Conservation (phyloP, 2,888 invertebrate species). For the Polyploca ridens region DNA sequence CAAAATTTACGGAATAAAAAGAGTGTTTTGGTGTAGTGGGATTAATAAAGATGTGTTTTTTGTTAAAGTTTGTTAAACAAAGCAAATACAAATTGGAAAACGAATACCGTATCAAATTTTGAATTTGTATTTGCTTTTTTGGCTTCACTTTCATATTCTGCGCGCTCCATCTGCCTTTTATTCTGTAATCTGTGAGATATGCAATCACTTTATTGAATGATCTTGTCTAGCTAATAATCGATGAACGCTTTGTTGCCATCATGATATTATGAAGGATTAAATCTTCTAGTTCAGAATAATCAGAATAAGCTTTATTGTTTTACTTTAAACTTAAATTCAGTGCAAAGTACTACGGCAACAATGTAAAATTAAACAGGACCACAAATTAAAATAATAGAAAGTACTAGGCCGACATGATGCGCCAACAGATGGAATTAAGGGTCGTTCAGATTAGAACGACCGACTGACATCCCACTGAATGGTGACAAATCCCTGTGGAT, state of each 20-base stretch:
- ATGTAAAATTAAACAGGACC: not conserved
- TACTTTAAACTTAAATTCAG: too few relatives aligned
- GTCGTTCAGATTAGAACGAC: constrained; percentile 30
- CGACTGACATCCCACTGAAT: constrained; percentile 38
- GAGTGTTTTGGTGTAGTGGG: too few relatives aligned
- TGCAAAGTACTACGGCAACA: not conserved
- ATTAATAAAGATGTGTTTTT: too few relatives aligned
- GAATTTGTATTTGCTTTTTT: too few relatives aligned
- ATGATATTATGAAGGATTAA: not conserved
- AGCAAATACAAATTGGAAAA: too few relatives aligned
- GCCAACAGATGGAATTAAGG: constrained; percentile 21
- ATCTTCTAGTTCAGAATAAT: not conserved
- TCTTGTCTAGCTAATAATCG: not conserved
- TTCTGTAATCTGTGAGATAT: too few relatives aligned
- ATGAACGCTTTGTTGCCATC: not conserved
- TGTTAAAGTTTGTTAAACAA: too few relatives aligned
- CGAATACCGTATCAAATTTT: too few relatives aligned
- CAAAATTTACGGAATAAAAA: too few relatives aligned
- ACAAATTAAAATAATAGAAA: not conserved
- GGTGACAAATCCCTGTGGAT: constrained; percentile 38
- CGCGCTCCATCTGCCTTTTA: too few relatives aligned
- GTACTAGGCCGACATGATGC: constrained; percentile 22
- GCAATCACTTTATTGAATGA: not conserved
- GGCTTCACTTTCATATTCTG: too few relatives aligned
- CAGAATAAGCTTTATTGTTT: too few relatives aligned